A percentile compares a stretch with the other conserved stretches of the same genome.
These are phyloP conservation scores for Stichodactyla mertensii DNA, from an alignment of 64 coral and sea anemone species.

Conservation along the genomic window DNA sequence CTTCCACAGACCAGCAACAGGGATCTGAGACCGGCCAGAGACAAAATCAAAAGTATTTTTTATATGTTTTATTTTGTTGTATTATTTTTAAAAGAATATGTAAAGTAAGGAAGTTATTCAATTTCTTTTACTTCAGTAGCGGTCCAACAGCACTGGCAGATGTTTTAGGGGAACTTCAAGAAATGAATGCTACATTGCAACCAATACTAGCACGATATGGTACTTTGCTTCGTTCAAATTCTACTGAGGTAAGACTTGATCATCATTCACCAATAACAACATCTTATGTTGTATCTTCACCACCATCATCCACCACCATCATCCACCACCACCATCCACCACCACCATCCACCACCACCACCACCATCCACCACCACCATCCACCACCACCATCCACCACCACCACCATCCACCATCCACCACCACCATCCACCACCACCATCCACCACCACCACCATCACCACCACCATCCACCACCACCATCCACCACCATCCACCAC, in stretches of 20 bases:
- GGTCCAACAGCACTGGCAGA: constrained; percentile 70
- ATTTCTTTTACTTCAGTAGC: background rate
- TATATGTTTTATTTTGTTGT: background rate
- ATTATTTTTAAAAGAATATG: background rate
- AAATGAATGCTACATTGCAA: constrained; percentile 52
- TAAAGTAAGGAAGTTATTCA: background rate
- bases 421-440: too few relatives aligned
- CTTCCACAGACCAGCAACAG: background rate
- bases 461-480: too few relatives aligned
- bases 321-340: too few relatives aligned
- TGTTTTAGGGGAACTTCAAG: constrained; percentile 59
- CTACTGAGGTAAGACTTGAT: constrained; percentile 35
- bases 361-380: too few relatives aligned
- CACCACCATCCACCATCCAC: too few relatives aligned
- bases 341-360: background rate
- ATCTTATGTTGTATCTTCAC: too few relatives aligned
- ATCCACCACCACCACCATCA: too few relatives aligned
- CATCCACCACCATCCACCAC: background rate
- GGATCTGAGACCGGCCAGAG: background rate
- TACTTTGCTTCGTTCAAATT: constrained; percentile 50
- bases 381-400: too few relatives aligned
- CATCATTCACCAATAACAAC: too few relatives aligned
- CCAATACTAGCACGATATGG: constrained; percentile 58
- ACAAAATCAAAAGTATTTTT: constrained; percentile 4
- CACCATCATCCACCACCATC: too few relatives aligned